A percentile compares a stretch with the other conserved stretches of the same genome.
These are phyloP conservation scores for Tachystola acroxantha DNA, from an alignment of 2,888 invertebrate species.

Conservation along the genomic window DNA sequence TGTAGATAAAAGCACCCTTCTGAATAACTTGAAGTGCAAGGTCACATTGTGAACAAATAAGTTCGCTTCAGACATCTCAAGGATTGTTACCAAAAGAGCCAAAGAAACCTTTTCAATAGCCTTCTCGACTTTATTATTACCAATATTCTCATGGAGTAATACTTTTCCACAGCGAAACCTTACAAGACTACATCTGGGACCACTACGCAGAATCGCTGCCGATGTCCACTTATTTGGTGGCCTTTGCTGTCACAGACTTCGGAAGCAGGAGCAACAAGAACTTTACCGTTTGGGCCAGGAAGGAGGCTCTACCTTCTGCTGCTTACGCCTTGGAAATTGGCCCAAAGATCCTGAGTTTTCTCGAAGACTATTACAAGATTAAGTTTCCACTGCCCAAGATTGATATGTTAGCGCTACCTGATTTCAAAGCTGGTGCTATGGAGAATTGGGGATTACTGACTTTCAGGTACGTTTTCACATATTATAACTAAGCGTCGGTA, in stretches of 20 bases:
- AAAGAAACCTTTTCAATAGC: too few relatives aligned
- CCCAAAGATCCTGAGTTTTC: constrained; percentile 82
- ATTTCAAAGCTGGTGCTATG: constrained; percentile 94
- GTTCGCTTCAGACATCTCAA: too few relatives aligned
- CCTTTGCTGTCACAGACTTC: constrained; percentile 90
- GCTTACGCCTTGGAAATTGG: constrained; percentile 87
- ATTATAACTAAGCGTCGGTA: too few relatives aligned
- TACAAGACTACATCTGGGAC: constrained; percentile 85
- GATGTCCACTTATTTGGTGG: constrained; percentile 95
- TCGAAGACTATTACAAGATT: constrained; percentile 86
- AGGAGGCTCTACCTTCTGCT: constrained; percentile 84
- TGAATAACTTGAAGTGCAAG: too few relatives aligned
- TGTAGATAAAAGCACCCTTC: too few relatives aligned
- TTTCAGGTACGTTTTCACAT: constrained; percentile 73
- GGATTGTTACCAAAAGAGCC: too few relatives aligned
- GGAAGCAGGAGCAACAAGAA: constrained; percentile 74
- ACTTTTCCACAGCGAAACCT: constrained; percentile 62
- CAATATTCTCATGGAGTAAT: too few relatives aligned
- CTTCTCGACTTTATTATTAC: too few relatives aligned
- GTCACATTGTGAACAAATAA: too few relatives aligned
- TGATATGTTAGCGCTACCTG: constrained; percentile 95
- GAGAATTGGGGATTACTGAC: constrained; percentile 92
- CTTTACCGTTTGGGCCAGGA: constrained; percentile 84
- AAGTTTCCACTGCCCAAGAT: constrained; percentile 89
- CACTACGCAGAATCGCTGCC: constrained; percentile 86